phyloP scores from a whole-genome alignment of 2,888 invertebrate genomes.

The Acleris holmiana region DNA sequence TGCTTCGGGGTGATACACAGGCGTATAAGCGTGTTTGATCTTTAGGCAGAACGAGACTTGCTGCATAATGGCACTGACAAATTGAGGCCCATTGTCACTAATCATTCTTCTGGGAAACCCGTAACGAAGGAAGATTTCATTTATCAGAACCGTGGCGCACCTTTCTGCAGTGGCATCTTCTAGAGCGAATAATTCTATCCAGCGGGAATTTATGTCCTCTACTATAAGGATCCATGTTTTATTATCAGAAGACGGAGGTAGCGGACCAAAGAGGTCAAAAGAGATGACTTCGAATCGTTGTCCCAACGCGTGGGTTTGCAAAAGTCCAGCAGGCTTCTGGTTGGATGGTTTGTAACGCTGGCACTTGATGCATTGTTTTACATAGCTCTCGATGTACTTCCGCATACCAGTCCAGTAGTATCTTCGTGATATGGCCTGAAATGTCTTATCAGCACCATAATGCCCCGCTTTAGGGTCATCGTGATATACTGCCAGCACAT shows the following conservation, averaged over 20 bases:
- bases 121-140: constrained; percentile 46
- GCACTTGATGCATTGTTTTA: not conserved
- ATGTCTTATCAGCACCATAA: not conserved
- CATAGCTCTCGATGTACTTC: not conserved
- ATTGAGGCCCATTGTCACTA: constrained; percentile 52
- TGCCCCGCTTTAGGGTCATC: not conserved
- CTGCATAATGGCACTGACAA: constrained; percentile 50
- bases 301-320: not conserved
- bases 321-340: constrained; percentile 5
- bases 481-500: not conserved
- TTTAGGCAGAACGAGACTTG: constrained; percentile 38
- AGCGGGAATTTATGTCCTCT: constrained; percentile 3
- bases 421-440: not conserved
- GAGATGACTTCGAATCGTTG: constrained; percentile 4
- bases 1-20: constrained; percentile 48
- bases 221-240: constrained; percentile 8
- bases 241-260: not conserved
- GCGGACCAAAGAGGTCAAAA: constrained; percentile 4
- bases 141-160: not conserved
- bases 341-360: constrained; percentile 10
- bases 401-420: not conserved
- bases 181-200: constrained; percentile 2
- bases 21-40: constrained; percentile 37
- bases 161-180: constrained; percentile 7
- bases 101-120: constrained; percentile 47